Evolutionary conservation across 2,888 invertebrate genomes (phyloP), one percentile per base, ranked within the genome.

Genomic region (Iselma pallidipennis): DNA sequence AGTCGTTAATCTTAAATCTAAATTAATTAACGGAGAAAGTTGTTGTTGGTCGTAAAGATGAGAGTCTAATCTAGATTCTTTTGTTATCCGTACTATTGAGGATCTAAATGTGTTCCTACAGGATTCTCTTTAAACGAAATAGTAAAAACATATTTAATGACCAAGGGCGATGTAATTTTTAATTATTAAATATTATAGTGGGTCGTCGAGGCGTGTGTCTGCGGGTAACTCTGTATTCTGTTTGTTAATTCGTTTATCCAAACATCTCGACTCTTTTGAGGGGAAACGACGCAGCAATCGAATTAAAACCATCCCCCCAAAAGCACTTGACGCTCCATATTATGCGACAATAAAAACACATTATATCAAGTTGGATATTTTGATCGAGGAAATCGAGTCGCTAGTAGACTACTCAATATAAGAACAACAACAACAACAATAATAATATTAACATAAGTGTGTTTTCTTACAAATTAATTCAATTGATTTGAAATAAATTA

Each of bases 241-340:
- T 73, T 74, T 75, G 73, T 71, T 75, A 76, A 75, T 76, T 76
- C 76, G 73, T 74, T 76, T 76, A 76, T 71, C 73, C 74, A 76
- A 76, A 76, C 76, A 75, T 74, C 69, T 49, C 61, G 58, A 63
- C 58, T 49, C 55, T 59, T 61, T 63, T 63, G 59, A 61, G 64
- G 68, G 67, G 69, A 66, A 60, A 61, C 67, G 63, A 57, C 51
- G 62, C 55, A 71, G 81, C 77, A 74, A 73, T 73, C 71, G 70
- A 74, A 73, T 74, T 73, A 73, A 55, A 65, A 55, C 12, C 45
- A 23, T 65, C 71, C 71, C 68, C 65, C 33, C 63, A 54, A 59
- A 59, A 57, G 61, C 60, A 63, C 65, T 63, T 63, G 69, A 59
- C 57, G 55, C 61, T 64, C 63, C 69, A 66, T 62, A 70, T 72